A percentile compares a stretch with the other conserved stretches of the same genome.
phyloP scores from a whole-genome alignment of 2,113 vertebrate genomes.

The Chiloscyllium plagiosum region DNA sequence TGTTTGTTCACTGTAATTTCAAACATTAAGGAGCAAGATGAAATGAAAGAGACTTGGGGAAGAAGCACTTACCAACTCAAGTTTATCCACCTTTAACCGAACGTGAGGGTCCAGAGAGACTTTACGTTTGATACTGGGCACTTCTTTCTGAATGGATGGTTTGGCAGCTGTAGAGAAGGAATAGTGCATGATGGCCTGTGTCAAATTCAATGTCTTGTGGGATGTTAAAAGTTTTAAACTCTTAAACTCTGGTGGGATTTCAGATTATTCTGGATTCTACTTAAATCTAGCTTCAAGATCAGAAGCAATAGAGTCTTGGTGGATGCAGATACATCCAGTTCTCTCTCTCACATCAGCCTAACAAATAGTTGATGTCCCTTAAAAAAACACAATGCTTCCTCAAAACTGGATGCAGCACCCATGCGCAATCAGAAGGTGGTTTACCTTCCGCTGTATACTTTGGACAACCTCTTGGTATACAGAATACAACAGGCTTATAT shows the following conservation, averaged over 20 bases:
- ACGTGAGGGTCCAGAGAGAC: slow-evolving; percentile 77
- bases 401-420: no score
- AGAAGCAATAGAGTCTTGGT: neutral
- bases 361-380: no score
- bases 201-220: neutral
- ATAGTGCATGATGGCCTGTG: neutral
- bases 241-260: neutral
- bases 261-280: neutral
- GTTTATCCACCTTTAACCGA: slow-evolving; percentile 75
- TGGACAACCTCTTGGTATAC: no score
- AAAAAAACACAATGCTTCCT: no score
- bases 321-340: neutral
- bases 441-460: no score
- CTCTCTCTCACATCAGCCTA: neutral
- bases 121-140: slow-evolving; percentile 60
- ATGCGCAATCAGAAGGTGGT: no score
- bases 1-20: neutral
- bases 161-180: slow-evolving; percentile 47
- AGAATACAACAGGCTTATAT: no score
- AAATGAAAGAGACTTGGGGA: neutral
- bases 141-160: slow-evolving; percentile 51
- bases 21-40: neutral
- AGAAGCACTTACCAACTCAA: slow-evolving; percentile 71
- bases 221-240: no score
- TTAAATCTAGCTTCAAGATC: neutral